phyloP scores from a whole-genome alignment of 2,113 vertebrate species.

The Zosterops lateralis region DNA sequence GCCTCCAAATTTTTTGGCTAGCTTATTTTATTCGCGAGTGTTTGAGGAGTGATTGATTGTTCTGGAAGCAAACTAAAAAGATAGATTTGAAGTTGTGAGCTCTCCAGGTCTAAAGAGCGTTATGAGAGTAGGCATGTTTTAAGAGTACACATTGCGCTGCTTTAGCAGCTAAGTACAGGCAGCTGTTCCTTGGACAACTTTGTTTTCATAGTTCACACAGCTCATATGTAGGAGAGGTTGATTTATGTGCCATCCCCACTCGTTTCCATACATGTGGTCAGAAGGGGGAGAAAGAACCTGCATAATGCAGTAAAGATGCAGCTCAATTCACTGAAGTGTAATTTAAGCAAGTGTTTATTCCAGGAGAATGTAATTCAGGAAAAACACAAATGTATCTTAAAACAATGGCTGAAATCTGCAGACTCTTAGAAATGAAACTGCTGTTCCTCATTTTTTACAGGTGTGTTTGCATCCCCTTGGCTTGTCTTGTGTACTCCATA shows the following conservation, averaged over 20 bases:
- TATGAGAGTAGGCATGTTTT: slow-evolving; percentile 11
- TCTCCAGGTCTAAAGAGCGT: slow-evolving; percentile 11
- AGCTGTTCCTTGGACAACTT: slow-evolving; percentile 54
- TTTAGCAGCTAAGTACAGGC: slow-evolving; percentile 52
- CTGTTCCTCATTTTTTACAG: slow-evolving; percentile 6
- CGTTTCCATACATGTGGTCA: slow-evolving; percentile 41
- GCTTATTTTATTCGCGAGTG: slow-evolving; percentile 2
- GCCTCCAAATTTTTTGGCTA: slow-evolving; percentile 28
- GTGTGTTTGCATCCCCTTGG: slow-evolving; percentile 15
- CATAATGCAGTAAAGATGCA: slow-evolving; percentile 45
- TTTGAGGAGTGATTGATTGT: slow-evolving; percentile 46
- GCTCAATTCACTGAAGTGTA: not conserved
- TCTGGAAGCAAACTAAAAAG: slow-evolving; percentile 52
- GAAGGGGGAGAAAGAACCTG: slow-evolving; percentile 55
- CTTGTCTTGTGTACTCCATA: not conserved
- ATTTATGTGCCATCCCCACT: slow-evolving; percentile 18
- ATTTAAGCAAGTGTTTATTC: slow-evolving; percentile 45
- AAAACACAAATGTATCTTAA: not conserved
- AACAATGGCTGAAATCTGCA: not conserved
- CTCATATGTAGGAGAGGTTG: slow-evolving; percentile 25
- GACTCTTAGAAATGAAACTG: not conserved
- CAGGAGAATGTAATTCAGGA: slow-evolving; percentile 12
- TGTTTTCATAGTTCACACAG: slow-evolving; percentile 52
- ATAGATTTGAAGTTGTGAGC: slow-evolving; percentile 22
- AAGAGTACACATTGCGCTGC: slow-evolving; percentile 31